Evolutionary conservation across 1,140 invertebrate species (phyloP).

Genomic region (Tetramorium simillimum): DNA sequence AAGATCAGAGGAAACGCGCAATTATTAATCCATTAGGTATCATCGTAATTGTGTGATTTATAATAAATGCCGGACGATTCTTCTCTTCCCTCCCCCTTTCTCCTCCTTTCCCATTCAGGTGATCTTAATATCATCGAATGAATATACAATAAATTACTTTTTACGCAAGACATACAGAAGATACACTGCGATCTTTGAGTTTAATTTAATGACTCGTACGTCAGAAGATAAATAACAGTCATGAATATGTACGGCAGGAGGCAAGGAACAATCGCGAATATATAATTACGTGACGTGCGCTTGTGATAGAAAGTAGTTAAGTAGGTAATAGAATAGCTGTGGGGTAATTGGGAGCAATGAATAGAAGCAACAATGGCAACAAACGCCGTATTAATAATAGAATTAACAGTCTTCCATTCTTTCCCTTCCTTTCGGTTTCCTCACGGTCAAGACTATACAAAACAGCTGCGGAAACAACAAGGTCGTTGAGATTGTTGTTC

Average conservation of each 20-base stretch:
- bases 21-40: neutral
- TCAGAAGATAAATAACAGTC: neutral
- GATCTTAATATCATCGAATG: neutral
- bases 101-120: neutral
- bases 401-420: neutral
- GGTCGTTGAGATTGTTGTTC: neutral
- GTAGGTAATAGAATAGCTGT: constrained; percentile 1
- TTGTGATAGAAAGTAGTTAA: constrained; percentile 7
- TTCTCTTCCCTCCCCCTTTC: neutral
- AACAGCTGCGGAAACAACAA: neutral
- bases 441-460: neutral
- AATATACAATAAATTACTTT: neutral
- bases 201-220: neutral
- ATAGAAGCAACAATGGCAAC: neutral
- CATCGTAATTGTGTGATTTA: neutral
- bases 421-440: neutral
- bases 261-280: neutral
- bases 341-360: constrained; percentile 4
- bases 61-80: neutral
- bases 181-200: neutral
- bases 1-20: neutral
- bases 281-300: neutral
- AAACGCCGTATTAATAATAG: constrained; percentile 1
- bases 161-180: neutral
- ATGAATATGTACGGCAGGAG: neutral